Conservation (phyloP, 2,888 invertebrate genomes). For the Drosophila prostipennis region DNA sequence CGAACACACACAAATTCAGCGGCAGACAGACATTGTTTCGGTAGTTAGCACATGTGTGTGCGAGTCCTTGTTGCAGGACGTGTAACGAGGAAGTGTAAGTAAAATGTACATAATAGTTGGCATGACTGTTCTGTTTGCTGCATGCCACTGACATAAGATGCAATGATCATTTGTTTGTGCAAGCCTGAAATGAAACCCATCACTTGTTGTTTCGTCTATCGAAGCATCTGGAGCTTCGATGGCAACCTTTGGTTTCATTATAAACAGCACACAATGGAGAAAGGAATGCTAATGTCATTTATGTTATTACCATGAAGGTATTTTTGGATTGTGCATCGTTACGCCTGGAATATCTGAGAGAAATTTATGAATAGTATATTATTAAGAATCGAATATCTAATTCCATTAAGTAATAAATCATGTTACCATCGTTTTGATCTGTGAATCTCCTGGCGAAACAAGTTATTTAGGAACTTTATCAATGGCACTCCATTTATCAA, state of each 20-base stretch:
- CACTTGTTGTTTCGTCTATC: slow-evolving; percentile 9
- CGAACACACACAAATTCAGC: not conserved
- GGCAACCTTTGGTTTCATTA: slow-evolving; percentile 1
- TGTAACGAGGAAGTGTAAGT: slow-evolving; percentile 38
- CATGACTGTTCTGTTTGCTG: slow-evolving; percentile 26
- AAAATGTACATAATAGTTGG: slow-evolving; percentile 38
- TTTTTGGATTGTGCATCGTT: not conserved
- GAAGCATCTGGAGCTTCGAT: not conserved
- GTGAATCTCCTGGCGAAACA: no score
- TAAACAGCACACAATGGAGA: not conserved
- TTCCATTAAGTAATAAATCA: not conserved
- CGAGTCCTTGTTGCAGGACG: slow-evolving; percentile 29
- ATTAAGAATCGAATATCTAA: no score
- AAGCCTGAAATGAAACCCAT: slow-evolving; percentile 24
- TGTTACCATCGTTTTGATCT: not conserved
- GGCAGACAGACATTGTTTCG: slow-evolving; percentile 38
- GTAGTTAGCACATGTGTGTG: slow-evolving; percentile 29
- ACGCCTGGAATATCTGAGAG: no score
- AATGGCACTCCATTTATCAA: not conserved
- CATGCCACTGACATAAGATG: slow-evolving; percentile 24
- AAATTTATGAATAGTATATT: no score
- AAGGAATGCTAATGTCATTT: not conserved
- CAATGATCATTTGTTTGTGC: slow-evolving; percentile 36
- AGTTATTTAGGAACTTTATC: not conserved
- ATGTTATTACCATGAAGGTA: not conserved